Base-by-base conservation (phyloP, 2,113 vertebrate genomes). In the Zosterops lateralis region DNA sequence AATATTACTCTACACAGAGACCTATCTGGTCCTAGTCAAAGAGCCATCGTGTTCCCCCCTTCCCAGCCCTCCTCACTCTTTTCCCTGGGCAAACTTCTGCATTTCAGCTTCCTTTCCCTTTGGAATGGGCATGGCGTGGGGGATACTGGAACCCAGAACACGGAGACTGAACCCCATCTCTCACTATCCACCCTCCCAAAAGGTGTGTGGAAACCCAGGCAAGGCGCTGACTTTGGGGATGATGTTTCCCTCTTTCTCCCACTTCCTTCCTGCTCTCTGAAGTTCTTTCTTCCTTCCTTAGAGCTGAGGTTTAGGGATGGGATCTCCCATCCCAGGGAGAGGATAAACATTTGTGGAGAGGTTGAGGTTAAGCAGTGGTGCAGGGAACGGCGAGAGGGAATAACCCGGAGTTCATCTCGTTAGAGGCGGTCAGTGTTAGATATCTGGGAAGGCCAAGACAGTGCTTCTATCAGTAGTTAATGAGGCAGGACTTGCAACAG, bases 401-500 rank as follows among this genome's bases (percentile, higher is more conserved):
- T 88, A 97, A 90, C 93, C 90, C 58, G 6, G 96, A 94, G 98
- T 97, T 97, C 97, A 96, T 95, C 95, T 97, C 42, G 54, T 95
- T 96, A 84, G 84, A 93, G 96, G 92, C 93, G 10, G 91, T 53
- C 96, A 91, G 97, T 96, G 48, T 97, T 97, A 61, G 94, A 78
- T 97, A 98, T 97, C 97, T 94, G 79, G 97, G 97, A 97, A 97
- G 97, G 97, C 97, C 96, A 95, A 96, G 96, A 97, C 96, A 95
- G 95, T 96, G 97, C 96, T 97, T 98, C 98, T 97, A 97, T 98
- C 98, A 98, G 97, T 96, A 97, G 97, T 98, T 98, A 98, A 98
- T 98, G 98, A 98, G 98, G 98, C 98, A 98, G 96, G 97, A 97
- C 98, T 97, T 97, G 97, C 97, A 97, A 98, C 98, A 98, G 98